phyloP scores from a whole-genome alignment of 2,113 vertebrate species.

The Pandion haliaetus region DNA sequence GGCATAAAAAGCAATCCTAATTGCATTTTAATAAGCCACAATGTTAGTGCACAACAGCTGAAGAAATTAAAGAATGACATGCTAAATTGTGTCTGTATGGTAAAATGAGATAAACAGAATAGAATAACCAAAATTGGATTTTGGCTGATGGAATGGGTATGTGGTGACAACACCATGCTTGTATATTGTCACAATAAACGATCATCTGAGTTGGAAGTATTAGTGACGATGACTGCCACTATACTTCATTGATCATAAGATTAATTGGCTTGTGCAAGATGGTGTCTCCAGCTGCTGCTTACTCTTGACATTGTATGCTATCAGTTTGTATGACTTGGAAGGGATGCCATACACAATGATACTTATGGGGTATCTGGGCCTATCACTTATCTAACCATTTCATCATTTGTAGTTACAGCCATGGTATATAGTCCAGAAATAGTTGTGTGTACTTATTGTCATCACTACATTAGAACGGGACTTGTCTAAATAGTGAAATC shows the following conservation, averaged over 20 bases:
- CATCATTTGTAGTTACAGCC: not conserved
- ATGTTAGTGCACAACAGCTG: not conserved
- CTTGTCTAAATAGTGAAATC: not conserved
- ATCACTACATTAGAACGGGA: not conserved
- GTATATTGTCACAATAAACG: not conserved
- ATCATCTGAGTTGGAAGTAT: not conserved
- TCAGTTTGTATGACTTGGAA: not conserved
- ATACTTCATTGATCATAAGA: not conserved
- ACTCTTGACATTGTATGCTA: fast-evolving
- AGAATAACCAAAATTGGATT: not conserved
- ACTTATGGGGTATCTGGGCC: not conserved
- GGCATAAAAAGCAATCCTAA: not conserved
- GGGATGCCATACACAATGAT: not conserved
- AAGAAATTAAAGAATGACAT: not conserved
- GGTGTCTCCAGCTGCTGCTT: not conserved
- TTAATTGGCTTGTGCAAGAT: not conserved
- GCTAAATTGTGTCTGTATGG: not conserved
- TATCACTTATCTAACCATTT: not conserved
- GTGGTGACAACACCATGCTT: not conserved
- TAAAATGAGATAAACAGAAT: not conserved
- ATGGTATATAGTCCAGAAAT: not conserved
- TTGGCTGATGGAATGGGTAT: not conserved
- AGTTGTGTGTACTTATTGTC: not conserved
- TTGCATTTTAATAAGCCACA: not conserved
- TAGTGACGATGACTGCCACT: not conserved